These are phyloP conservation scores for Danio choprae DNA, from an alignment of 2,797 vertebrate species.

Conservation along the genomic window DNA sequence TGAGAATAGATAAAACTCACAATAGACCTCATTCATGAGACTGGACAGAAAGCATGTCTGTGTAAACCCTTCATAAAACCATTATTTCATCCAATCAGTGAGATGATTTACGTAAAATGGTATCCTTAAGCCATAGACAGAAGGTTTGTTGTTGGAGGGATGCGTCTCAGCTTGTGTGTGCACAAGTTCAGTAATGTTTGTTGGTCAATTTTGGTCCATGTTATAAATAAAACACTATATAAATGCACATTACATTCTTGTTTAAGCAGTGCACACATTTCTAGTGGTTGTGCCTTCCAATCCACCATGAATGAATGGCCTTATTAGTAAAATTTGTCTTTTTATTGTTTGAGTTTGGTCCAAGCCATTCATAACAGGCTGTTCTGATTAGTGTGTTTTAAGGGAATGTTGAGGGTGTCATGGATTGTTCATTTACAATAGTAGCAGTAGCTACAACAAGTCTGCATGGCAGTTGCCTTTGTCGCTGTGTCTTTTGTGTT, in stretches of 20 bases:
- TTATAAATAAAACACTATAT: background rate
- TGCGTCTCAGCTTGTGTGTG: background rate
- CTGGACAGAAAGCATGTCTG: background rate
- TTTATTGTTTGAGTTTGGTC: constrained; percentile 35
- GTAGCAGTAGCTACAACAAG: constrained; percentile 2
- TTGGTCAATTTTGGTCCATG: background rate
- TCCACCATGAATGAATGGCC: background rate
- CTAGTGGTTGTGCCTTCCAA: background rate
- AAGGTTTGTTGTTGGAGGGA: background rate
- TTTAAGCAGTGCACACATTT: background rate
- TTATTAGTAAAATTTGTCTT: constrained; percentile 2
- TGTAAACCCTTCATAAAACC: background rate
- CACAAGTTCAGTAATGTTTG: background rate
- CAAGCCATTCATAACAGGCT: constrained; percentile 38
- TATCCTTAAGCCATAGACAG: background rate
- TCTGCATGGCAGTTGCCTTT: constrained; percentile 29
- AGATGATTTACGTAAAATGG: background rate
- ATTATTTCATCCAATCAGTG: background rate
- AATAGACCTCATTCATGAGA: background rate
- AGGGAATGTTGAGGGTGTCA: constrained; percentile 13
- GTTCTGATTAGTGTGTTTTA: background rate
- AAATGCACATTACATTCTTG: background rate
- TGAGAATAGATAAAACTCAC: background rate
- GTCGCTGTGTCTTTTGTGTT: constrained; percentile 29
- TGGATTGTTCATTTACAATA: constrained; percentile 20